A percentile compares a stretch with the other conserved stretches of the same genome.
phyloP scores from a whole-genome alignment of 2,888 invertebrate genomes.

The Clepsis dumicolana region DNA sequence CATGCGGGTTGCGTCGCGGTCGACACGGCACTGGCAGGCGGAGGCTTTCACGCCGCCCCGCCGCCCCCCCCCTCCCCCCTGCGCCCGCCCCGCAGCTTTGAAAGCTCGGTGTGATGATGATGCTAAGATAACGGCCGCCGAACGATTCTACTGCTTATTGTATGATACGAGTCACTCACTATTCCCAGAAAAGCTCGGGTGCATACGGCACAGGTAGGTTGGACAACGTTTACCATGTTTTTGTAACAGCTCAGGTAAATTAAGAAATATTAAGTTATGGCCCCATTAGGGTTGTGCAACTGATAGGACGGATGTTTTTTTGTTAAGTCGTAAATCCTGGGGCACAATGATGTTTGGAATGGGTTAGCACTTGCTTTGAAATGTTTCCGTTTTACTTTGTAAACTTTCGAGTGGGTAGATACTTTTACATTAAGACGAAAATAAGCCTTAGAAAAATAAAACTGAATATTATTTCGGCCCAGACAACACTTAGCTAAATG shows the following conservation, averaged over 20 bases:
- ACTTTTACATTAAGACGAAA: neutral
- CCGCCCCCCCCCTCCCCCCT: slow-evolving; percentile 69
- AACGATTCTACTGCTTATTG: slow-evolving; percentile 83
- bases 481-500: too few species aligned
- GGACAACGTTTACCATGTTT: slow-evolving; percentile 35
- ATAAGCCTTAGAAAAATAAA: neutral
- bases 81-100: slow-evolving; percentile 66
- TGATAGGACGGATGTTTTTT: slow-evolving; percentile 5
- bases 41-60: slow-evolving; percentile 75
- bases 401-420: neutral
- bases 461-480: too few species aligned
- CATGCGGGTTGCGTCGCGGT: slow-evolving; percentile 75
- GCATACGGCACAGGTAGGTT: slow-evolving; percentile 55
- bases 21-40: slow-evolving; percentile 81
- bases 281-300: slow-evolving; percentile 24
- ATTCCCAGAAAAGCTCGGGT: slow-evolving; percentile 63
- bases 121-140: slow-evolving; percentile 82
- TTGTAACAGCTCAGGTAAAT: slow-evolving; percentile 33
- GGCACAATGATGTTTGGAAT: neutral
- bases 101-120: slow-evolving; percentile 83
- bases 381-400: neutral
- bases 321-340: neutral
- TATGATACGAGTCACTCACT: slow-evolving; percentile 72
- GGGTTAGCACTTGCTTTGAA: neutral
- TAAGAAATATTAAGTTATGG: slow-evolving; percentile 38